phyloP scores from a whole-genome alignment of 2,797 vertebrate genomes.

The Hippopotamyrus pictus region DNA sequence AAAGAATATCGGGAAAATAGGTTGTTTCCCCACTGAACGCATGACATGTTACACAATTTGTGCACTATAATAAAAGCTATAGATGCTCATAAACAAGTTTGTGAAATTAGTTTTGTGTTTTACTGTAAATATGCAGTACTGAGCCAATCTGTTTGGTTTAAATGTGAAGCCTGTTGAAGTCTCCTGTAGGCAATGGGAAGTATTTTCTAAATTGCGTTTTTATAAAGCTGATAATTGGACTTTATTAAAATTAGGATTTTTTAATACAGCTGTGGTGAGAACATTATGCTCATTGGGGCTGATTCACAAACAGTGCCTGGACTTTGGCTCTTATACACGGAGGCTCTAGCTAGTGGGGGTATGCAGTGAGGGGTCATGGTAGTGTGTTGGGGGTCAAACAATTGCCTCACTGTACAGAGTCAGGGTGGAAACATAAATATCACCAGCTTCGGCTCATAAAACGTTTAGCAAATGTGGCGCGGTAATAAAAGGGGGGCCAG shows the following conservation, averaged over 20 bases:
- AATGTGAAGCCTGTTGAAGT: background rate
- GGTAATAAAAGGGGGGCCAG: conserved; percentile 14
- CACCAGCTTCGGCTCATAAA: background rate
- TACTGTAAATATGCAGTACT: background rate
- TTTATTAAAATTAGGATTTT: background rate
- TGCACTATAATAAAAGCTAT: background rate
- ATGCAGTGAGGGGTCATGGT: background rate
- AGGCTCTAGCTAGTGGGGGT: background rate
- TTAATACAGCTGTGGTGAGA: background rate
- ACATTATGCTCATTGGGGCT: background rate
- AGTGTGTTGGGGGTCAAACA: conserved; percentile 4
- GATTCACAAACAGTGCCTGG: background rate
- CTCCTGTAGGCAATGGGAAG: background rate
- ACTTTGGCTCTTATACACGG: background rate
- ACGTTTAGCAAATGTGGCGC: conserved; percentile 23
- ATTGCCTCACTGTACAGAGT: conserved; percentile 12
- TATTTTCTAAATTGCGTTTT: background rate
- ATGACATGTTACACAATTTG: background rate
- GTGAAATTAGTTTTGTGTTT: background rate
- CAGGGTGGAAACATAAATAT: conserved; percentile 25
- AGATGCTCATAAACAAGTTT: background rate
- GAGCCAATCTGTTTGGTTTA: background rate
- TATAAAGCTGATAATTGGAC: background rate
- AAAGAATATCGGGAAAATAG: background rate
- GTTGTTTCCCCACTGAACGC: background rate